Base-by-base conservation (phyloP, 2,797 vertebrate genomes). In the Chromis chromis region DNA sequence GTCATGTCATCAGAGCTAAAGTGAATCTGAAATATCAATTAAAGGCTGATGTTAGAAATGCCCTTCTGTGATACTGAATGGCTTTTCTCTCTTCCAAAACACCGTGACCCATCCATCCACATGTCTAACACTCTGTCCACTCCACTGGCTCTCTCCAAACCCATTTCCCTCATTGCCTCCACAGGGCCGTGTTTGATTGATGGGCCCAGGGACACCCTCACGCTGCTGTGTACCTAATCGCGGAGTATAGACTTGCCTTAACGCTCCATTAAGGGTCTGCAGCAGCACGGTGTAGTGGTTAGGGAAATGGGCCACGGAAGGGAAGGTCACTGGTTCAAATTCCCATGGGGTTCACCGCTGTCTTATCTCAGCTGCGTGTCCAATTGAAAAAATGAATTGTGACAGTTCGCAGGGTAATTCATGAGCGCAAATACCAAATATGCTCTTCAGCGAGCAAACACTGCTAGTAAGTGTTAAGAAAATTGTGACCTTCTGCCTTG, bases 261-360 rank as follows among this genome's bases (percentile, higher is more conserved):
- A 92, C 63, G 88, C 91, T 89, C 86, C 90, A 93, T 94, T 92
- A 92, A 78, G 78, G 81, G 67, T 78, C 86, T 12, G 79, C 85
- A 74, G 86, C 79, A 76, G 85, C 89, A 80, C 70, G 78, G 77
- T 82, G 86, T 83, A 88, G 87, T 87, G 90, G 89, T 91, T 91
- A 91, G 87, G 92, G 86, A 93, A 94, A 94, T 92, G 87, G 86
- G 81, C 79, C 81, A 77, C 63, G 71, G 72, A 87, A 86, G 78
- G 82, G 77, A 88, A 94, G 92, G 92, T 92, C 92, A 82, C 70
- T 2, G 77, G 91, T 91, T 91, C 86, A 91, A 42, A 84, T 77
- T 86, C 91, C 91, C 86, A 65, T 11, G 46, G 87, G 74, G 57
- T 67, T 84, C 21, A n/a, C 70, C 6, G 22, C 76, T 54, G 48